Base-by-base conservation (phyloP, 1,140 invertebrate species). In the Danaus plexippus region DNA sequence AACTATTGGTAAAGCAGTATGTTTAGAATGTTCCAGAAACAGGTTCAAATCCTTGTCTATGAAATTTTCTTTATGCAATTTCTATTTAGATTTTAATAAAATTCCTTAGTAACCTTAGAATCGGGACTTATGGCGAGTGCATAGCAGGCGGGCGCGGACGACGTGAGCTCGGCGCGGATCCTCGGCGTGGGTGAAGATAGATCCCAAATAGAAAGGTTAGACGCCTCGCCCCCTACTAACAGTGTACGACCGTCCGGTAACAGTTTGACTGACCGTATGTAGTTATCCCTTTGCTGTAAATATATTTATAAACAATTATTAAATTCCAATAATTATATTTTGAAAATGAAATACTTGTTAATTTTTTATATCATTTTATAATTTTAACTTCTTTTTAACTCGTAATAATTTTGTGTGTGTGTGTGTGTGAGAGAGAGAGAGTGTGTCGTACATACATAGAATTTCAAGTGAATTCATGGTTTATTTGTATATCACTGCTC, bases 61-160 rank as follows among this genome's bases (percentile, higher is more conserved):
- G 22, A 32, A 32, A 32, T 32, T 32, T 32, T 32, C 5, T 3
- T 32, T 32, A 32, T 32, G 7, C 7, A 8, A 32, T 8, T 45
- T 45, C 43, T n/a, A 12, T 15, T 15, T 12, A 45, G 43, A 45
- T 12, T 45, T 45, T 9, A 12, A 45, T 41, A 42, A 22, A 10
- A 47, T 9, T 54, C 11, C 8, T 7, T 18, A 54, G 1, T 49
- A 67, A 87, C 94, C 89, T 98, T 98, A 13, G 95, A 96, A 85
- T 99, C 97, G 0, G 96, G 96, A 68, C 95, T 97, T 62, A 99
- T 98, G 43, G 97, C 97, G n/a, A 99, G 89, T 40, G 98, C 98
- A 83, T 99, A 99, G 85, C 98, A 99, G 0, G 98, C 98, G 6
- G 97, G 97, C 47, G 97, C 97, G 62, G 93, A 94, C 2, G 96